A percentile compares a stretch with the other conserved stretches of the same genome.
Evolutionary conservation across 2,797 vertebrate genomes (phyloP).

Genomic region (Nasua narica): DNA sequence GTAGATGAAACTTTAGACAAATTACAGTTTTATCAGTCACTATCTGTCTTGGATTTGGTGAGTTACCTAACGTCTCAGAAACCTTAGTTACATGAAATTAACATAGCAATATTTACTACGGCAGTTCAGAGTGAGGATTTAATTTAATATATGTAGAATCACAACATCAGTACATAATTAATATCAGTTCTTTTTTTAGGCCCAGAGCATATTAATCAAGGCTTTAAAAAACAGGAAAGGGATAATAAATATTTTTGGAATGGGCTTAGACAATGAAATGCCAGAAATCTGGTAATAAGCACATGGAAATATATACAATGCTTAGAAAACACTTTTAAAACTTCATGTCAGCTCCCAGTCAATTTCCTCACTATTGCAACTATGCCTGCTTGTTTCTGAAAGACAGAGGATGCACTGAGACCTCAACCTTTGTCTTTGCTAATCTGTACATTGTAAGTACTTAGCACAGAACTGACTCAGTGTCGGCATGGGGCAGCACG

Average conservation of each 20-base stretch:
- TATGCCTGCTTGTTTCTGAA: slow-evolving; percentile 46
- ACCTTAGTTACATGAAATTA: slow-evolving; percentile 7
- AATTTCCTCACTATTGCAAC: slow-evolving; percentile 21
- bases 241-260: not conserved
- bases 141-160: not conserved
- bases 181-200: not conserved
- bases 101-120: not conserved
- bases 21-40: not conserved
- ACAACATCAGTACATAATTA: not conserved
- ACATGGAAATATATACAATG: not conserved
- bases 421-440: slow-evolving; percentile 56
- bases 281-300: not conserved
- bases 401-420: slow-evolving; percentile 11
- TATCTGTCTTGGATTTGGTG: not conserved
- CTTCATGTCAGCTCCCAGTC: not conserved
- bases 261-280: not conserved
- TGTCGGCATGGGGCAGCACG: slow-evolving; percentile 19
- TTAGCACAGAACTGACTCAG: slow-evolving; percentile 57
- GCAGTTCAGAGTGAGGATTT: not conserved
- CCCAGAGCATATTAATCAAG: not conserved
- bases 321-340: slow-evolving; percentile 20
- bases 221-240: not conserved
- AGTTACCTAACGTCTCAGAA: not conserved
- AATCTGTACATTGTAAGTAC: slow-evolving; percentile 67
- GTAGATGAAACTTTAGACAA: not conserved